phyloP scores from a whole-genome alignment of 2,797 vertebrate genomes.

The Morus bassanus region DNA sequence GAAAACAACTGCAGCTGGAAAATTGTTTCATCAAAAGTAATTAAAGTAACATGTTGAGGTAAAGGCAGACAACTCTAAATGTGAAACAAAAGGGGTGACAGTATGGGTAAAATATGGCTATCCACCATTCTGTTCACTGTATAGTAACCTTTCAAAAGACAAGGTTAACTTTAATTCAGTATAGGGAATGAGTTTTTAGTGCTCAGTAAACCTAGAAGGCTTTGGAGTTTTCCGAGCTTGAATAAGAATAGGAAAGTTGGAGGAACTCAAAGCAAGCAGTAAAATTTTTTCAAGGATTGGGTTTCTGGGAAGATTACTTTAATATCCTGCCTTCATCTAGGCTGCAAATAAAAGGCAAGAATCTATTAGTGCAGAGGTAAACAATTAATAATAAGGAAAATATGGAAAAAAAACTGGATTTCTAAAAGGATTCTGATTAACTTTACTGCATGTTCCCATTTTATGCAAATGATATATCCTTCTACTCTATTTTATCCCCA shows the following conservation, averaged over 20 bases:
- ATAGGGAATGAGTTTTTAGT: neutral
- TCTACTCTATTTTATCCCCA: neutral
- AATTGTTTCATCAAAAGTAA: constrained; percentile 12
- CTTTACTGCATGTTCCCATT: neutral
- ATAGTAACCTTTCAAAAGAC: neutral
- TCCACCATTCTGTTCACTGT: neutral
- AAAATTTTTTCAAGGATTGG: neutral
- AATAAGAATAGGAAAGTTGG: neutral
- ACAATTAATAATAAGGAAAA: neutral
- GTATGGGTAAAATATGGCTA: neutral
- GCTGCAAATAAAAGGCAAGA: neutral
- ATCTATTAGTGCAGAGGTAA: neutral
- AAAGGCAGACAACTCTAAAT: constrained; percentile 8
- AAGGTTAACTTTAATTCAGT: neutral
- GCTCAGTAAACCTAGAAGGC: neutral
- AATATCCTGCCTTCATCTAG: neutral
- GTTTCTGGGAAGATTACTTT: neutral
- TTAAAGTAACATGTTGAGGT: neutral
- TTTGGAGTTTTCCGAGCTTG: neutral
- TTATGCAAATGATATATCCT: neutral
- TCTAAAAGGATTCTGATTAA: neutral
- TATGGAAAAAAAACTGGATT: neutral
- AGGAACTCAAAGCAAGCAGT: neutral
- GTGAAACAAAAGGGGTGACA: neutral
- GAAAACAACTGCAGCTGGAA: constrained; percentile 22